Evolutionary conservation across 2,113 vertebrate genomes (phyloP).

Genomic region (Erythrocercus mccallii): DNA sequence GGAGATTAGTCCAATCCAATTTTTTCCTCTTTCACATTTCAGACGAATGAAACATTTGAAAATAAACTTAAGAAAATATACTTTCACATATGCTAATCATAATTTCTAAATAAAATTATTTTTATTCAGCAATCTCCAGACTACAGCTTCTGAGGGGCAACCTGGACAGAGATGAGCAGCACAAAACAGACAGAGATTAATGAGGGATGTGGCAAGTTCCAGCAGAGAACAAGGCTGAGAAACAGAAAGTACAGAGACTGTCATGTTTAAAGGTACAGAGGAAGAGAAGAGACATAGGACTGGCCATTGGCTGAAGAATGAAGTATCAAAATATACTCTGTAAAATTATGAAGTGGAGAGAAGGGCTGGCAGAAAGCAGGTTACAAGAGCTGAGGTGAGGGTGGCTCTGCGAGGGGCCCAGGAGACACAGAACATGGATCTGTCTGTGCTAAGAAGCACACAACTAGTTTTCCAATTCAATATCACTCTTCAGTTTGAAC

Average conservation of each 20-base stretch:
- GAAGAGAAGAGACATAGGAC: not conserved
- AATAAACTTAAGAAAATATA: not conserved
- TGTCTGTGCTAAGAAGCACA: not conserved
- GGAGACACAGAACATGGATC: not conserved
- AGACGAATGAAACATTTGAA: not conserved
- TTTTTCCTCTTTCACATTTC: not conserved
- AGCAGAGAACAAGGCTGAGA: not conserved
- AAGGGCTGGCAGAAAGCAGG: not conserved
- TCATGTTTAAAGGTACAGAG: not conserved
- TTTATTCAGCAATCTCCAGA: not conserved
- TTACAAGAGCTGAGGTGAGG: not conserved
- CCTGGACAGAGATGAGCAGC: not conserved
- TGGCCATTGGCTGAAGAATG: not conserved
- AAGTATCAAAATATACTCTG: not conserved
- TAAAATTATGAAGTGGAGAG: not conserved
- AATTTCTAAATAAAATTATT: not conserved
- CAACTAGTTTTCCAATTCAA: conserved; percentile 7
- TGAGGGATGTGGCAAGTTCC: not conserved
- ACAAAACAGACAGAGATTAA: conserved; percentile 10
- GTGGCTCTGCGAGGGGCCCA: not conserved
- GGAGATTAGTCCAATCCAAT: not conserved
- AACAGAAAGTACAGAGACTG: not conserved
- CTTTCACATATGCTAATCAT: not conserved
- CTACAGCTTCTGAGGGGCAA: not conserved
- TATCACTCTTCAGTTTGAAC: not conserved